A percentile compares a stretch with the other conserved stretches of the same genome.
Evolutionary conservation across 1,140 invertebrate species (phyloP).

Genomic region (Belonocnema kinseyi): DNA sequence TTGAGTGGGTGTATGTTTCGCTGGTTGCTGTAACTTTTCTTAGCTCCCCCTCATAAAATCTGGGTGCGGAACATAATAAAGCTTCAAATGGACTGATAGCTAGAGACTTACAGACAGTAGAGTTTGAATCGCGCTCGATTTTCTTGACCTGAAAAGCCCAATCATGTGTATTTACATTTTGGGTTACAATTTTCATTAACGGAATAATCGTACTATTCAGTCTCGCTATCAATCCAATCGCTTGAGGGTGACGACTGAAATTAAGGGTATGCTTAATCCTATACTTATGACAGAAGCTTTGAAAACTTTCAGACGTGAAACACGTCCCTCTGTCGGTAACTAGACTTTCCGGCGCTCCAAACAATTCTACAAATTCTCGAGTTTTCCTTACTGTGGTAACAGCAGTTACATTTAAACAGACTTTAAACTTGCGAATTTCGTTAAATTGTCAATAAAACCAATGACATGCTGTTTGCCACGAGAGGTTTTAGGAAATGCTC

Average conservation of each 20-base stretch:
- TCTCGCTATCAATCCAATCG: too few species aligned
- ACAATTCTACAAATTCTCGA: constrained; percentile 43
- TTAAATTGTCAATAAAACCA: background rate
- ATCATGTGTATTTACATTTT: constrained; percentile 32
- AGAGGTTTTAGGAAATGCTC: constrained; percentile 31
- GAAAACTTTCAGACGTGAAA: too few species aligned
- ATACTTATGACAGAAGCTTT: too few species aligned
- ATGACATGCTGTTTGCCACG: too few species aligned
- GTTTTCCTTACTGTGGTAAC: background rate
- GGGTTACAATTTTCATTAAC: constrained; percentile 1
- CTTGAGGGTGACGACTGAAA: too few species aligned
- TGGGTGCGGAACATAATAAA: constrained; percentile 44
- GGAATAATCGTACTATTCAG: constrained; percentile 44
- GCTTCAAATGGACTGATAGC: constrained; percentile 42
- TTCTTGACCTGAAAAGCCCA: constrained; percentile 42
- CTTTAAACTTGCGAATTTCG: constrained; percentile 20
- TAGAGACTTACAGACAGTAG: constrained; percentile 31
- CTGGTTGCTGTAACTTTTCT: constrained; percentile 31
- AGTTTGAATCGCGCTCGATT: constrained; percentile 43
- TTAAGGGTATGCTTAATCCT: too few species aligned
- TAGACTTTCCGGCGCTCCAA: too few species aligned
- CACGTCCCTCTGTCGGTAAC: too few species aligned
- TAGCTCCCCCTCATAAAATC: constrained; percentile 36
- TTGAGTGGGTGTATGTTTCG: background rate
- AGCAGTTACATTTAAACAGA: constrained; percentile 17